Base-by-base conservation (phyloP, 2,888 invertebrate genomes). In the Cactoblastis cactorum region DNA sequence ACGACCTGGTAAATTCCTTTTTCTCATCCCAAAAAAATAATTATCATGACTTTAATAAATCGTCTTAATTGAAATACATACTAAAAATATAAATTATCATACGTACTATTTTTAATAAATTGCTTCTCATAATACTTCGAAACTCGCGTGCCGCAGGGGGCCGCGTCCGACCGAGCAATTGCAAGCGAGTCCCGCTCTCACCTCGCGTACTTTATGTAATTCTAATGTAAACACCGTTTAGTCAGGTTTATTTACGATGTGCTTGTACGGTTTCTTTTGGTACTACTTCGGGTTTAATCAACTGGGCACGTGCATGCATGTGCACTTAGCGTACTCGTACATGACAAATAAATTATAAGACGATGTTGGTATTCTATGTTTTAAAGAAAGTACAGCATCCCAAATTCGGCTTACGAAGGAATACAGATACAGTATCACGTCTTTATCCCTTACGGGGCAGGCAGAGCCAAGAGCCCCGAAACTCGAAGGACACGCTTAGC, bases 191-290 rank as follows among this genome's bases (percentile, higher is more conserved):
- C 15, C 4, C 15, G 11, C 43, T 28, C 43, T 28, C 43, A 32
- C 43, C 43, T 43, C 17, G 28, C 14, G 3, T 43, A 28, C 28
- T 17, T 43, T 43, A 43, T 32, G 28, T 17, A 17, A 43, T 43
- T 28, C 43, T 28, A 43, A 43, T 43, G 43, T 43, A 43, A 43
- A 43, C 17, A 43, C 14, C 43, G 28, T 43, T 43, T 28, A 43
- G 9, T 28, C 4, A 11, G 11, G 11, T 32, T 43, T 43, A 43
- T 28, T 43, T 43, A 28, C 15, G 24, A 15, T 15, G 15, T 28
- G 28, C 9, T 14, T 24, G 15, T 11, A 32, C 6, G 15, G 35
- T 17, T 35, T 35, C 15, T 37, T 37, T 37, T 11, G 15, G 35
- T 1, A 12, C 3, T 35, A 15, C 14, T 15, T 35, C 4, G 2